Evolutionary conservation across 2,113 vertebrate species (phyloP), one percentile per base, ranked within the genome.

Genomic region (Thalassoma bifasciatum): DNA sequence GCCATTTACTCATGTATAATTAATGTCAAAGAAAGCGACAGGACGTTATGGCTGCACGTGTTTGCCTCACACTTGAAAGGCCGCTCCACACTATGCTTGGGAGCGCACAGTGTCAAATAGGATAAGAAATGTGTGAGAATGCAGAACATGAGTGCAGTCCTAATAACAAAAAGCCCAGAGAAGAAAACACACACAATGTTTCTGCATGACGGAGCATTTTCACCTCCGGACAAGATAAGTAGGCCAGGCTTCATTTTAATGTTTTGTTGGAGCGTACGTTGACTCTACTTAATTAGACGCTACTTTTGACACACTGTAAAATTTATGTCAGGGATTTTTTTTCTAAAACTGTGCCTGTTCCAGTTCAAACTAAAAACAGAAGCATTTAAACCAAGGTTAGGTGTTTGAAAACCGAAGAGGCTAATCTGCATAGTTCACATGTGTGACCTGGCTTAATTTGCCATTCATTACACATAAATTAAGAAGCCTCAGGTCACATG

Each of bases 221-320:
- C 16, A 85, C 85, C 60, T 85, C 86, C 60, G 79, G 81, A 87
- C 61, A 87, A 56, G 57, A 84, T 63, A 92, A 91, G 78, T 92
- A 93, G 92, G 91, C 79, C 93, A 91, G 60, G 80, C 80, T 80
- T 85, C 59, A 80, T 84, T 88, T 83, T 64, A 81, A 76, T 77
- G 81, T 56, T 83, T 86, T 66, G 58, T 61, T n/a, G 54, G 51
- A 71, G 24, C 16, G 56, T n/a, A 53, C 66, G 71, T 34, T 73
- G 60, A 51, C 73, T 72, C 57, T 70, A 50, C 40, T 79, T 81
- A 58, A 77, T 66, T 72, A 66, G 22, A 47, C 58, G 4, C 34
- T 23, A 73, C 24, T 49, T 30, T 78, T 17, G 1, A 57, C 59
- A 38, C 14, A n/a, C 37, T 71, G 30, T 24, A 62, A 83, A 83